Evolutionary conservation across 2,113 vertebrate genomes (phyloP).

Genomic region (Saccopteryx bilineata): DNA sequence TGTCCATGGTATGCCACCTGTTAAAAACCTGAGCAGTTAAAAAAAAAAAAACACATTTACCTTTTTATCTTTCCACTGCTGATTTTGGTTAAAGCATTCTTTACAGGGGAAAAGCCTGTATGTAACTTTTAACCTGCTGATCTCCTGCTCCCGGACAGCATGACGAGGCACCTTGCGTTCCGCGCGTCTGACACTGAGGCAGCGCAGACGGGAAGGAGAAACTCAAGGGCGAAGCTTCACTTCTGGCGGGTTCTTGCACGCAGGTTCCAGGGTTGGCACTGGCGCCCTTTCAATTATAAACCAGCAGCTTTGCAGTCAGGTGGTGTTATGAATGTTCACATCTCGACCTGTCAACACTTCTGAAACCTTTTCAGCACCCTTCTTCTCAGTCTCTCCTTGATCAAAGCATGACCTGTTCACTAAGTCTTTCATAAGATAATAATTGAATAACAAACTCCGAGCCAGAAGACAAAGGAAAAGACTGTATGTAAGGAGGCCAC

Average conservation of each 20-base stretch:
- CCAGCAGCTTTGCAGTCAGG: background rate
- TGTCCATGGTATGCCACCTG: background rate
- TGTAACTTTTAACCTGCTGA: background rate
- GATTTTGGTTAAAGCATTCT: background rate
- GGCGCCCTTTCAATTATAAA: slow-evolving; percentile 66
- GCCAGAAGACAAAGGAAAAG: slow-evolving; percentile 87
- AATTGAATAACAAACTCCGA: slow-evolving; percentile 85
- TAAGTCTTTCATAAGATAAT: slow-evolving; percentile 86
- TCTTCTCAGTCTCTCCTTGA: slow-evolving; percentile 77
- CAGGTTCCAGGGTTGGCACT: slow-evolving; percentile 35
- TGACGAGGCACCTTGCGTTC: background rate
- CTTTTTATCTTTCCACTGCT: background rate
- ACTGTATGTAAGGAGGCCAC: slow-evolving; percentile 84
- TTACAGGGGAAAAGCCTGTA: background rate
- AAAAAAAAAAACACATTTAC: slow-evolving; percentile 1
- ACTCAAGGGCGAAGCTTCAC: background rate
- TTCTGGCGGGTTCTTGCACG: background rate
- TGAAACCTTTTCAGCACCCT: slow-evolving; percentile 81
- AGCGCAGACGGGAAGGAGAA: background rate
- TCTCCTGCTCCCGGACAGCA: background rate
- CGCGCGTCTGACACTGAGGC: background rate
- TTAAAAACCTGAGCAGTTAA: background rate
- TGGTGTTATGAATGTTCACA: slow-evolving; percentile 71
- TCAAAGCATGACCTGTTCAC: slow-evolving; percentile 87
- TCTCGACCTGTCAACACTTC: slow-evolving; percentile 82